Conservation (phyloP, 2,888 invertebrate species). For the Drosophila pseudotalamancana region DNA sequence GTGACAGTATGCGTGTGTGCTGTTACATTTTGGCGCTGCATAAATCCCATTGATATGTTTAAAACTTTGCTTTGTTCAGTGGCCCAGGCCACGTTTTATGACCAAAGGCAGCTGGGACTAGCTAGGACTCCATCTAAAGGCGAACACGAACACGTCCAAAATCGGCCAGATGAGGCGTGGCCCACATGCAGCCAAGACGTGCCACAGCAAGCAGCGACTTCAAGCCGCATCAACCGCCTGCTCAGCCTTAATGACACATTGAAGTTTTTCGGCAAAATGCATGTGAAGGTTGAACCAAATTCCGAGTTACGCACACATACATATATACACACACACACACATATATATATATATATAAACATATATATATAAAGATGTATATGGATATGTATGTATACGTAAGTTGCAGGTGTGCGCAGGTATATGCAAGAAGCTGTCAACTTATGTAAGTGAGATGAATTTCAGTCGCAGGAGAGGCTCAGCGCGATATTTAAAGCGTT, state of each 20-base stretch:
- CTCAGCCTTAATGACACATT: slow-evolving; percentile 65
- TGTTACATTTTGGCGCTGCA: slow-evolving; percentile 66
- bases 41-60: slow-evolving; percentile 76
- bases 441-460: too few relatives aligned
- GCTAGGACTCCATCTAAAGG: slow-evolving; percentile 37
- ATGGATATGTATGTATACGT: not conserved
- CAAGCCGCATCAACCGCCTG: slow-evolving; percentile 40
- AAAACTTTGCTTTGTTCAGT: slow-evolving; percentile 55
- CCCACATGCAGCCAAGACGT: slow-evolving; percentile 62
- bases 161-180: slow-evolving; percentile 52
- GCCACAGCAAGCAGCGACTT: slow-evolving; percentile 24
- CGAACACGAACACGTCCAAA: slow-evolving; percentile 57
- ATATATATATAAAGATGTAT: not conserved
- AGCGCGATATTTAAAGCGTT: too few relatives aligned
- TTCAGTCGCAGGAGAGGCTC: too few relatives aligned
- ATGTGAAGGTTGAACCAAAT: slow-evolving; percentile 27
- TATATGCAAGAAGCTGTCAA: not conserved
- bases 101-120: slow-evolving; percentile 45
- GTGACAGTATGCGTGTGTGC: slow-evolving; percentile 18
- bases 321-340: not conserved
- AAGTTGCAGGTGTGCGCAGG: not conserved
- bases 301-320: not conserved
- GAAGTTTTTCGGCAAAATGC: slow-evolving; percentile 44
- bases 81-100: slow-evolving; percentile 52
- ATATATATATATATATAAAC: not conserved